Percentiles rank a stretch among this genome's conserved stretches.
These are phyloP conservation scores for Panagrolaimus sp. DNA, from an alignment of 1,140 invertebrate genomes.

Conservation along the genomic window DNA sequence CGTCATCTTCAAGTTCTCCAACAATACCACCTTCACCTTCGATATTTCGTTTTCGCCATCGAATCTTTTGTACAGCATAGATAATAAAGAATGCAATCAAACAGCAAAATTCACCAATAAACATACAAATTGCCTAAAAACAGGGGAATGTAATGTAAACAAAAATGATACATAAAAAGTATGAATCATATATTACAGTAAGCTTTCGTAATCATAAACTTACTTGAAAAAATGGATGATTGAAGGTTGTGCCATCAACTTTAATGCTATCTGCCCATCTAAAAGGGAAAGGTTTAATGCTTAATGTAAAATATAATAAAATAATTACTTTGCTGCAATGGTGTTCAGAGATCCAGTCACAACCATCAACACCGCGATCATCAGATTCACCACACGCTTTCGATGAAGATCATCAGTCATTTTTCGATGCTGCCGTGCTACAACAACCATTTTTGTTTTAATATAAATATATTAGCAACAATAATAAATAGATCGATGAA, in stretches of 20 bases:
- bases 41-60: conserved; percentile 25
- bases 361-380: conserved; percentile 44
- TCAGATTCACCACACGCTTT: not conserved
- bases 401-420: too few relatives aligned
- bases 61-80: conserved; percentile 31
- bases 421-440: too few relatives aligned
- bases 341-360: conserved; percentile 54
- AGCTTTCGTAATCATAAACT: too few relatives aligned
- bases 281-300: conserved; percentile 8
- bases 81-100: conserved; percentile 53
- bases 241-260: conserved; percentile 50
- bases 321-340: conserved; percentile 53
- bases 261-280: conserved; percentile 56
- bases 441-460: too few relatives aligned
- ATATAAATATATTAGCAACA: too few relatives aligned
- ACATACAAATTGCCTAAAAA: conserved; percentile 52
- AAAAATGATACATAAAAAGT: too few relatives aligned
- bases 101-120: conserved; percentile 56
- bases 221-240: conserved; percentile 55
- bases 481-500: too few relatives aligned
- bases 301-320: not conserved
- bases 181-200: too few relatives aligned
- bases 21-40: conserved; percentile 38
- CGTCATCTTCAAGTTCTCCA: conserved; percentile 40
- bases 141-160: too few relatives aligned